Conservation (phyloP, 2,113 vertebrate species). For the Mobula birostris region DNA sequence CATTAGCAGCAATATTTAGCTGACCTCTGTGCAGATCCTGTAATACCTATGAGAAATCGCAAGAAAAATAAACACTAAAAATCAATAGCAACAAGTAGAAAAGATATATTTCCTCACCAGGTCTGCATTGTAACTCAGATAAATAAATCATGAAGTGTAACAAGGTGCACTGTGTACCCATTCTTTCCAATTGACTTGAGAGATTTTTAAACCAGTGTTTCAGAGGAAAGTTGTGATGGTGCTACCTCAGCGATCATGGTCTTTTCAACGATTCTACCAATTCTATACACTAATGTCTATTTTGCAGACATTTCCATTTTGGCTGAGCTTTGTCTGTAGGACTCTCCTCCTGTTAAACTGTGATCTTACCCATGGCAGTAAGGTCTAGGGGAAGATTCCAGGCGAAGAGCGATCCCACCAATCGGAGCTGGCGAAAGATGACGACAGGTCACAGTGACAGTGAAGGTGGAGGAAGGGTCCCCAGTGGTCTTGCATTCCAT, state of each 20-base stretch:
- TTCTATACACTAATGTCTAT: neutral
- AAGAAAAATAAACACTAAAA: constrained; percentile 12
- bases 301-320: neutral
- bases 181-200: neutral
- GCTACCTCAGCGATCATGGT: neutral
- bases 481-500: too few relatives aligned
- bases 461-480: too few relatives aligned
- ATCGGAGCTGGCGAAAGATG: too few relatives aligned
- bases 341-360: neutral
- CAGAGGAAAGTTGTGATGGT: neutral
- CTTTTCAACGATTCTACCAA: neutral
- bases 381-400: too few relatives aligned
- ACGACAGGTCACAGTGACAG: too few relatives aligned
- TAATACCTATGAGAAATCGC: neutral
- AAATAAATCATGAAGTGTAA: constrained; percentile 13
- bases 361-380: too few relatives aligned
- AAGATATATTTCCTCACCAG: neutral
- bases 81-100: constrained; percentile 25
- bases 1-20: neutral
- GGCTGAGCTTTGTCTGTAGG: neutral
- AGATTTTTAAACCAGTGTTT: neutral
- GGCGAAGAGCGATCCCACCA: too few relatives aligned
- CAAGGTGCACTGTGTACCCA: neutral
- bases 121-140: neutral
- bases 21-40: neutral